Conservation (phyloP, 2,888 invertebrate species). For the Spodoptera picta region DNA sequence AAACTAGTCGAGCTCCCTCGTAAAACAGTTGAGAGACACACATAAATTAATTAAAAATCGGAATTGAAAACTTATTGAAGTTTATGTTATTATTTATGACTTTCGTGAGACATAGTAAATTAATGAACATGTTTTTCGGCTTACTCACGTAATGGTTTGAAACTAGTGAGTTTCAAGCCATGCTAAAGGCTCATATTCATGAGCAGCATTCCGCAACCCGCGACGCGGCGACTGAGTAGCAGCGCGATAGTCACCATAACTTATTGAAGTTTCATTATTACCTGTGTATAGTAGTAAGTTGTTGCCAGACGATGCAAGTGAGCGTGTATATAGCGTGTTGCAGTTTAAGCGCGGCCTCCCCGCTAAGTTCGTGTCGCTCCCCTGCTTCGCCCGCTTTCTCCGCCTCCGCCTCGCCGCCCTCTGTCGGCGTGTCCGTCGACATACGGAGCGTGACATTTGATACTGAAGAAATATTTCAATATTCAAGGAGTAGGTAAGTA, state of each 20-base stretch:
- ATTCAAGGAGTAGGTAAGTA: neutral
- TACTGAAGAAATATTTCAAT: neutral
- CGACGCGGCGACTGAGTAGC: too few relatives aligned
- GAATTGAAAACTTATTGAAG: too few relatives aligned
- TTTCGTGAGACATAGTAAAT: too few relatives aligned
- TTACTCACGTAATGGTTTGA: too few relatives aligned
- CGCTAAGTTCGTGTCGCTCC: slow-evolving; percentile 58
- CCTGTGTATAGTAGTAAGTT: slow-evolving; percentile 96
- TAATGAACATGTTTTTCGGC: too few relatives aligned
- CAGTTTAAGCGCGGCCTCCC: slow-evolving; percentile 93
- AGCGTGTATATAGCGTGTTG: slow-evolving; percentile 96
- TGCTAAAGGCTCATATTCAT: too few relatives aligned
- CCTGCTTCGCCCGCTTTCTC: slow-evolving; percentile 31
- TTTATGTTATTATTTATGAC: too few relatives aligned
- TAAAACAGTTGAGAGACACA: neutral
- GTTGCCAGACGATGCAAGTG: slow-evolving; percentile 95
- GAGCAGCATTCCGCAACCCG: too few relatives aligned
- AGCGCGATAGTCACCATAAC: too few relatives aligned
- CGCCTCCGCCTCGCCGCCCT: slow-evolving; percentile 40
- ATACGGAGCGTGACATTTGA: slow-evolving; percentile 71
- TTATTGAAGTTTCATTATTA: slow-evolving; percentile 51
- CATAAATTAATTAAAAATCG: too few relatives aligned
- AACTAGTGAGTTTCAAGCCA: too few relatives aligned
- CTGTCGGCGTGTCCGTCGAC: slow-evolving; percentile 76
- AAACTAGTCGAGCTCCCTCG: too few relatives aligned